These are phyloP conservation scores for Aspiorhynchus laticeps DNA, from an alignment of 2,113 vertebrate species.

Conservation along the genomic window DNA sequence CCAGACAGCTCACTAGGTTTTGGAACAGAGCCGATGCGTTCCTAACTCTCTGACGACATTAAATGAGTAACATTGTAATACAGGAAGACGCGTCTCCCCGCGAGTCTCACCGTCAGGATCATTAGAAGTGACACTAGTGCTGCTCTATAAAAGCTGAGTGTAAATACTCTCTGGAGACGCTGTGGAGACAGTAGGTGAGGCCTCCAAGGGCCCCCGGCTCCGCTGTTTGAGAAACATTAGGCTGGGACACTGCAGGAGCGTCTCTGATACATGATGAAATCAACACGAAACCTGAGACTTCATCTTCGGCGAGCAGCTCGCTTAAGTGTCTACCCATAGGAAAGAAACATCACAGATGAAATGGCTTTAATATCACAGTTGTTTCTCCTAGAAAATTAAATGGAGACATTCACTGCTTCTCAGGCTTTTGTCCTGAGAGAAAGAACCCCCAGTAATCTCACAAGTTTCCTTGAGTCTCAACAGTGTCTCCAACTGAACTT, in stretches of 20 bases:
- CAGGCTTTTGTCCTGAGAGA: background rate
- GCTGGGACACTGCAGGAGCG: background rate
- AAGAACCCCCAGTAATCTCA: background rate
- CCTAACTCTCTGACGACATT: slow-evolving; percentile 3
- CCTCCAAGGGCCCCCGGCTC: slow-evolving; percentile 27
- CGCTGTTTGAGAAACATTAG: slow-evolving; percentile 13
- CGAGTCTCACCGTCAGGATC: slow-evolving; percentile 16
- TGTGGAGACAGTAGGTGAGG: slow-evolving; percentile 58
- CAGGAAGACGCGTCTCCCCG: background rate
- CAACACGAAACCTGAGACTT: slow-evolving; percentile 65
- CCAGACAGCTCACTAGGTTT: background rate
- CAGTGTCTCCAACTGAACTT: background rate
- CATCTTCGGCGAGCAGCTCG: background rate
- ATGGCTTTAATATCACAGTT: background rate
- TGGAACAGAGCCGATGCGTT: background rate
- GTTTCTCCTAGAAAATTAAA: slow-evolving; percentile 1
- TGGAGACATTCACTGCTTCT: background rate
- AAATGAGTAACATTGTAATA: slow-evolving; percentile 4
- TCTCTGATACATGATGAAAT: slow-evolving; percentile 71
- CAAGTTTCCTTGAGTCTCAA: background rate
- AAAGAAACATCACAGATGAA: background rate
- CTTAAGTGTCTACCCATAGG: background rate
- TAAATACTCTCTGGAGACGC: slow-evolving; percentile 30
- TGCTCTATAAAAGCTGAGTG: slow-evolving; percentile 21
- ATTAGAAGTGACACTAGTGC: slow-evolving; percentile 25